These are phyloP conservation scores for Volucella zonaria DNA, from an alignment of 2,888 invertebrate genomes.

Conservation along the genomic window DNA sequence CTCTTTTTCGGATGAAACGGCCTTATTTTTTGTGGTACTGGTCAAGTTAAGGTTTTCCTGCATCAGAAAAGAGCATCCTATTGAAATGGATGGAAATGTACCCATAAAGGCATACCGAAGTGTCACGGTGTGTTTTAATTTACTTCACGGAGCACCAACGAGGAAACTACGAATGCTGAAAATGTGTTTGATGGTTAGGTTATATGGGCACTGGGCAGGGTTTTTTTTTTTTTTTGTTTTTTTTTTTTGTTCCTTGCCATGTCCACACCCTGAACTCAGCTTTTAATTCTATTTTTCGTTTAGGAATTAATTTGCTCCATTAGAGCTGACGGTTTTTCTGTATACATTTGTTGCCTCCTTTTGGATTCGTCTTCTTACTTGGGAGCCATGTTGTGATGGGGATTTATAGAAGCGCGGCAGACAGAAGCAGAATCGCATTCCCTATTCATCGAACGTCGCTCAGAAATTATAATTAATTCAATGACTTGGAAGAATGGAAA, in stretches of 20 bases:
- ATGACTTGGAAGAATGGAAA: constrained; percentile 44
- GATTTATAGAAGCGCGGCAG: constrained; percentile 45
- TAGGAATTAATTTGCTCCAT: constrained; percentile 39
- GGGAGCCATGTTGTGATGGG: constrained; percentile 22
- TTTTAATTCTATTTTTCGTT: constrained; percentile 50
- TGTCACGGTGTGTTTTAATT: constrained; percentile 1
- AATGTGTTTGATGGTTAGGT: not conserved
- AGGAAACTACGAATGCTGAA: constrained; percentile 38
- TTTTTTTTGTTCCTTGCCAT: constrained; percentile 1
- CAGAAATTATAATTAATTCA: constrained; percentile 62
- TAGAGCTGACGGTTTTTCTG: constrained; percentile 5
- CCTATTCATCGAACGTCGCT: constrained; percentile 59
- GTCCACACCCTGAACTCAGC: constrained; percentile 51
- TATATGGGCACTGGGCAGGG: not conserved
- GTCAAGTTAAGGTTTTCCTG: too few relatives aligned
- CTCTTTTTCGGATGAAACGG: too few relatives aligned
- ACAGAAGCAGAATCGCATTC: constrained; percentile 54
- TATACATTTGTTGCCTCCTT: constrained; percentile 11
- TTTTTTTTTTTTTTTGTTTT: not conserved
- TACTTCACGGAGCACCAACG: not conserved
- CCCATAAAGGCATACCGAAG: not conserved
- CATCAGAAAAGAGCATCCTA: too few relatives aligned
- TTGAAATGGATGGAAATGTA: too few relatives aligned
- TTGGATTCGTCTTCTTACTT: not conserved
- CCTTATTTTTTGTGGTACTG: too few relatives aligned